These are phyloP conservation scores for Anthophora plumipes DNA, from an alignment of 2,888 invertebrate genomes.

Conservation along the genomic window DNA sequence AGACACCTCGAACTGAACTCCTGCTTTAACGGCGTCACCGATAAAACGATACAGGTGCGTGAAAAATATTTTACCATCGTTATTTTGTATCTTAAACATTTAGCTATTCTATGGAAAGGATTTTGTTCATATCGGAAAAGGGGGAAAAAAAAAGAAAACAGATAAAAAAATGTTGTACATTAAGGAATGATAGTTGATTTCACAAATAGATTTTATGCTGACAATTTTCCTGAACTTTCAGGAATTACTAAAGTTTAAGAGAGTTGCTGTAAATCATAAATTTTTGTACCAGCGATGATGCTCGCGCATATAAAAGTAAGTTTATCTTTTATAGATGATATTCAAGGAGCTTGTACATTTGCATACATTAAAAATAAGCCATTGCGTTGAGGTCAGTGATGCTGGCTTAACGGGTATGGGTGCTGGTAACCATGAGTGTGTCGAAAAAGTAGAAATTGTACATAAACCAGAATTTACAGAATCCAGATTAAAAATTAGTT, in stretches of 20 bases:
- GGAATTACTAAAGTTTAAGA: constrained; percentile 34
- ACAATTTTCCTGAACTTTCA: constrained; percentile 25
- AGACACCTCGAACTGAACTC: constrained; percentile 88
- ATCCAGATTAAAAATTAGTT: constrained; percentile 85
- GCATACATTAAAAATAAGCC: constrained; percentile 87
- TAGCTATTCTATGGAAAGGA: background rate
- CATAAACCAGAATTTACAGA: constrained; percentile 47
- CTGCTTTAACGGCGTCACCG: constrained; percentile 90
- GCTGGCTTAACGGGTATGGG: constrained; percentile 90
- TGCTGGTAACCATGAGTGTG: constrained; percentile 23
- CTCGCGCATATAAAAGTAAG: constrained; percentile 43
- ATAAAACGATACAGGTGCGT: constrained; percentile 86
- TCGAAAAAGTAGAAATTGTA: constrained; percentile 23
- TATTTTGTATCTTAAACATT: background rate
- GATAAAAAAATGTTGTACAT: background rate
- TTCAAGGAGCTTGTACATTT: constrained; percentile 88
- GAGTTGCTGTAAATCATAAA: constrained; percentile 35
- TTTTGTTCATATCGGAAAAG: background rate
- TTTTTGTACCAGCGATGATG: constrained; percentile 30
- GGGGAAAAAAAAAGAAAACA: background rate
- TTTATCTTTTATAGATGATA: constrained; percentile 86
- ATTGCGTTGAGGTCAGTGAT: constrained; percentile 90
- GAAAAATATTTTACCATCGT: background rate
- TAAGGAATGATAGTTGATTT: background rate
- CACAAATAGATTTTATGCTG: constrained; percentile 21